A percentile compares a stretch with the other conserved stretches of the same genome.
Evolutionary conservation across 2,797 vertebrate species (phyloP).

Genomic region (Pipistrellus pygmaeus): DNA sequence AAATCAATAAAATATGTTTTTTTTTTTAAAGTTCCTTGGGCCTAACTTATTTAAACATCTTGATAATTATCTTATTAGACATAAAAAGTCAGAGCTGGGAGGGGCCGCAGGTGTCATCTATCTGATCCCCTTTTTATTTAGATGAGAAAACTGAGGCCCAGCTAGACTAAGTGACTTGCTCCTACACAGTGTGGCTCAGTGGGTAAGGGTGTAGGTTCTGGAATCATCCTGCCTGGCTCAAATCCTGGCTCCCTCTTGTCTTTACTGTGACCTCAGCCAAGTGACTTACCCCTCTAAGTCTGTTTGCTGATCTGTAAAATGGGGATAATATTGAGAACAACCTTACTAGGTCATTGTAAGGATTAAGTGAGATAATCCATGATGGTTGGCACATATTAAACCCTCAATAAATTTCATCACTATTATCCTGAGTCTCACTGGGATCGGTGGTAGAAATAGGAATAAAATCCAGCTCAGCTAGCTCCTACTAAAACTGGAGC

Average conservation of each 20-base stretch:
- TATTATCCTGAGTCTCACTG: not conserved
- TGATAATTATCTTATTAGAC: not conserved
- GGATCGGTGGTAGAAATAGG: not conserved
- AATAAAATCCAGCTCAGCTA: not conserved
- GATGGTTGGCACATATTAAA: not conserved
- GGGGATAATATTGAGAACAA: not conserved
- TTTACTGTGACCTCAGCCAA: not conserved
- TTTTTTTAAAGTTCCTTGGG: not conserved
- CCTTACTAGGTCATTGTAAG: not conserved
- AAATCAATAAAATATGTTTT: no score
- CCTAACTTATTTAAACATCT: not conserved
- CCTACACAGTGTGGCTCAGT: fast-evolving
- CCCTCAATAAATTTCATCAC: not conserved
- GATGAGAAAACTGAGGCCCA: not conserved
- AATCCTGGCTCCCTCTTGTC: not conserved
- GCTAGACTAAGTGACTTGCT: not conserved
- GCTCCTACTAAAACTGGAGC: not conserved
- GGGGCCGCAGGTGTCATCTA: not conserved
- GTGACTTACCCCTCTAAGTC: not conserved
- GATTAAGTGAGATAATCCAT: not conserved
- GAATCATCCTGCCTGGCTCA: not conserved
- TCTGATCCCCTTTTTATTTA: not conserved
- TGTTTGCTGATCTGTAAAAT: constrained; percentile 21
- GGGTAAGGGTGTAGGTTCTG: not conserved
- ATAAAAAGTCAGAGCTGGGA: not conserved